Percentiles rank a stretch among this genome's conserved stretches.
These are phyloP conservation scores for Psittacula cyanocephala DNA, from an alignment of 2,113 vertebrate genomes.

Conservation along the genomic window DNA sequence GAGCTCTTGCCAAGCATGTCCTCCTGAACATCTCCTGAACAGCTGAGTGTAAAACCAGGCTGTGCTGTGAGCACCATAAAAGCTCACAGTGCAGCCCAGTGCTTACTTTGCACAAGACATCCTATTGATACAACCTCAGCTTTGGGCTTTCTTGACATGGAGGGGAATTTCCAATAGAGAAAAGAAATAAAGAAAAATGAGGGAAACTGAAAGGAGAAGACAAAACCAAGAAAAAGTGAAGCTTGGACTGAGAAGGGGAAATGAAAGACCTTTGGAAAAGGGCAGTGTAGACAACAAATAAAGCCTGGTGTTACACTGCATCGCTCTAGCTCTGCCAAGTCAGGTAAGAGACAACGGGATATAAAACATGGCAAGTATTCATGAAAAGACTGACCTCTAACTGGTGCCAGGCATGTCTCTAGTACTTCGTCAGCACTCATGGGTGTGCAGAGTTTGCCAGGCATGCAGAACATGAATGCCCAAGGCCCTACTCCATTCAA, in stretches of 20 bases:
- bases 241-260: background rate
- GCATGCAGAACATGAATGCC: background rate
- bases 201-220: background rate
- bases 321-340: background rate
- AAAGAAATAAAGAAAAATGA: background rate
- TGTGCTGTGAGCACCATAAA: background rate
- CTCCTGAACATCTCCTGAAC: background rate
- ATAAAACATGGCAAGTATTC: background rate
- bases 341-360: background rate
- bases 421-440: rapidly evolving
- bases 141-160: background rate
- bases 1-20: rapidly evolving
- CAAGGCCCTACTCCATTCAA: background rate
- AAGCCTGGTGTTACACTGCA: background rate
- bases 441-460: background rate
- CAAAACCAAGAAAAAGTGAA: background rate
- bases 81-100: background rate
- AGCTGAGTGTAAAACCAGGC: background rate
- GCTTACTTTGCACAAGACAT: background rate
- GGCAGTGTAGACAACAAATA: background rate
- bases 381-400: background rate
- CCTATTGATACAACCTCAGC: background rate
- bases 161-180: background rate
- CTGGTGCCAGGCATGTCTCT: background rate
- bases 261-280: background rate